Percentiles rank a stretch among this genome's conserved stretches.
phyloP scores from a whole-genome alignment of 2,888 invertebrate genomes.

The Atethmia centrago region DNA sequence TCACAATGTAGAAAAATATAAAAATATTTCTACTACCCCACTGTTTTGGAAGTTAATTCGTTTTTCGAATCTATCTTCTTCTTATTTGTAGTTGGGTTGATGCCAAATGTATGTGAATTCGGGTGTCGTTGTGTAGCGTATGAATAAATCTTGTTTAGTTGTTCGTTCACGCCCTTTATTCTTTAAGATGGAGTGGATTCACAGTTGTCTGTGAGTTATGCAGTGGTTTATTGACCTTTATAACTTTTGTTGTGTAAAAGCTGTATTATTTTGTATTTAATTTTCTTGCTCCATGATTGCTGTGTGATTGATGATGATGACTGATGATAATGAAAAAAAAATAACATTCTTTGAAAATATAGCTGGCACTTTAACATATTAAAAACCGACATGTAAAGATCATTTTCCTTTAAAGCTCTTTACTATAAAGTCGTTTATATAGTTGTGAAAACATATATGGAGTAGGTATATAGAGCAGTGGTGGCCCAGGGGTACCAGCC shows the following conservation, averaged over 20 bases:
- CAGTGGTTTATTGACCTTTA: constrained; percentile 38
- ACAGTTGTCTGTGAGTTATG: constrained; percentile 38
- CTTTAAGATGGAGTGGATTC: constrained; percentile 47
- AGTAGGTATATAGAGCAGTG: too few species aligned
- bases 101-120: constrained; percentile 67
- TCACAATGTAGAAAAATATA: constrained; percentile 74
- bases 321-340: too few species aligned
- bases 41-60: constrained; percentile 70
- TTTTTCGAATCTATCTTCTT: constrained; percentile 77
- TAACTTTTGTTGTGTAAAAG: constrained; percentile 7
- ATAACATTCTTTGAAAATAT: too few species aligned
- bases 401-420: neutral
- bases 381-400: too few species aligned
- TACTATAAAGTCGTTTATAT: too few species aligned
- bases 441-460: too few species aligned
- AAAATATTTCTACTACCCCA: constrained; percentile 73
- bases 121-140: constrained; percentile 45
- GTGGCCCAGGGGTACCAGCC: too few species aligned
- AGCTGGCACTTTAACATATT: too few species aligned
- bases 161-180: constrained; percentile 55
- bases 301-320: too few species aligned
- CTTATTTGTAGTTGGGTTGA: constrained; percentile 71
- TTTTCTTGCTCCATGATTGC: neutral
- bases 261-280: neutral
- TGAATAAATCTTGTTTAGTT: constrained; percentile 61